Evolutionary conservation across 2,888 invertebrate species (phyloP).

Genomic region (Himalopsyche tibetana): DNA sequence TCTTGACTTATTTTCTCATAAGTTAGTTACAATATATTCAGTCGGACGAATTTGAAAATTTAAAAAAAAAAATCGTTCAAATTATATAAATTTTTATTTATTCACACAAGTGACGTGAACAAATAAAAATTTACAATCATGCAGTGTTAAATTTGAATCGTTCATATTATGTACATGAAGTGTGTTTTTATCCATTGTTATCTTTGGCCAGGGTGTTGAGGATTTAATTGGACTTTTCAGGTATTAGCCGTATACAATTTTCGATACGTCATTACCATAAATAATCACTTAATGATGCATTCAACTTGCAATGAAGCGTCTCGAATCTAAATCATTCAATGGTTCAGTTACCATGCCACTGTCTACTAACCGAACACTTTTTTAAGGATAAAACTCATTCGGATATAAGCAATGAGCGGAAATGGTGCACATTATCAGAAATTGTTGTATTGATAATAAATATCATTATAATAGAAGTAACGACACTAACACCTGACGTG

Average conservation of each 20-base stretch:
- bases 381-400: background rate
- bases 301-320: slow-evolving; percentile 45
- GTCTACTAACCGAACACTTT: background rate
- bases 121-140: too few species aligned
- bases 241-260: background rate
- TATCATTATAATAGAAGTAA: slow-evolving; percentile 20
- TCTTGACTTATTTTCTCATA: too few species aligned
- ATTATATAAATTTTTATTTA: too few species aligned
- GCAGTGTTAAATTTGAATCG: too few species aligned
- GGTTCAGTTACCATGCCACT: slow-evolving; percentile 43
- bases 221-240: background rate
- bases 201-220: background rate
- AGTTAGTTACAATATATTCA: too few species aligned
- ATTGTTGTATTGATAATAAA: slow-evolving; percentile 18
- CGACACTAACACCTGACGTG: slow-evolving; percentile 28
- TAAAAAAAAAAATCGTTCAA: too few species aligned
- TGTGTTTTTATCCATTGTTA: background rate
- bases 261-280: slow-evolving; percentile 33
- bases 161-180: background rate
- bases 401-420: slow-evolving; percentile 14
- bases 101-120: too few species aligned
- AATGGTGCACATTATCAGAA: slow-evolving; percentile 17
- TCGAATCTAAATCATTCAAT: slow-evolving; percentile 47
- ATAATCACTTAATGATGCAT: slow-evolving; percentile 38
- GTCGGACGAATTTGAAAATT: too few species aligned